These are phyloP conservation scores for Drosophila falleni DNA, from an alignment of 2,888 invertebrate species.

Conservation along the genomic window DNA sequence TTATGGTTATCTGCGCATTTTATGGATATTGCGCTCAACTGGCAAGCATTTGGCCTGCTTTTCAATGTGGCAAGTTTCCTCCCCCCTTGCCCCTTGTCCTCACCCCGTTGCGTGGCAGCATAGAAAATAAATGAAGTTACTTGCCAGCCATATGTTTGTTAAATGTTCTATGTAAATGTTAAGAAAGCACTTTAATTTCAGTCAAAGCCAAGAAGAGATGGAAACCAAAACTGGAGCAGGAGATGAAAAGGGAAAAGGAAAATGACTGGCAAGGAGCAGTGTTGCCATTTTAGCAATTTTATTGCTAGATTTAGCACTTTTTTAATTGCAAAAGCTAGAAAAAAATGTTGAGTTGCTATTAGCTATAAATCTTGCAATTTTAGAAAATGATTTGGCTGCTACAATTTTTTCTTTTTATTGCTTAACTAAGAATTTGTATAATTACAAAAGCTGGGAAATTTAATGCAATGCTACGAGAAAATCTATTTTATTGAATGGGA, in stretches of 20 bases:
- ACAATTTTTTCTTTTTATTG: too few species aligned
- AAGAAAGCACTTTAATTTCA: conserved; percentile 75
- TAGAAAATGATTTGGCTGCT: too few species aligned
- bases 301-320: too few species aligned
- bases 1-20: conserved; percentile 82
- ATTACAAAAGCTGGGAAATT: too few species aligned
- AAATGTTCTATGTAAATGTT: conserved; percentile 80
- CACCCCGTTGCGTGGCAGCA: not conserved
- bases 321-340: too few species aligned
- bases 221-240: not conserved
- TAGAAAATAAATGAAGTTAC: conserved; percentile 76
- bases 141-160: conserved; percentile 73
- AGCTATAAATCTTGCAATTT: too few species aligned
- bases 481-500: too few species aligned
- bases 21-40: conserved; percentile 76
- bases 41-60: conserved; percentile 56
- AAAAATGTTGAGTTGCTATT: too few species aligned
- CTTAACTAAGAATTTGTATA: too few species aligned
- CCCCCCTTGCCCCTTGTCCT: not conserved
- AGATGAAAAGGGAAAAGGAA: not conserved
- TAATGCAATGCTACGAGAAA: too few species aligned
- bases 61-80: conserved; percentile 53
- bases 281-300: too few species aligned
- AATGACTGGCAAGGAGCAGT: too few species aligned
- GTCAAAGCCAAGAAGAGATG: conserved; percentile 1